A percentile compares a stretch with the other conserved stretches of the same genome.
Conservation (phyloP, 2,797 vertebrate genomes). For the Sphenodon punctatus region DNA sequence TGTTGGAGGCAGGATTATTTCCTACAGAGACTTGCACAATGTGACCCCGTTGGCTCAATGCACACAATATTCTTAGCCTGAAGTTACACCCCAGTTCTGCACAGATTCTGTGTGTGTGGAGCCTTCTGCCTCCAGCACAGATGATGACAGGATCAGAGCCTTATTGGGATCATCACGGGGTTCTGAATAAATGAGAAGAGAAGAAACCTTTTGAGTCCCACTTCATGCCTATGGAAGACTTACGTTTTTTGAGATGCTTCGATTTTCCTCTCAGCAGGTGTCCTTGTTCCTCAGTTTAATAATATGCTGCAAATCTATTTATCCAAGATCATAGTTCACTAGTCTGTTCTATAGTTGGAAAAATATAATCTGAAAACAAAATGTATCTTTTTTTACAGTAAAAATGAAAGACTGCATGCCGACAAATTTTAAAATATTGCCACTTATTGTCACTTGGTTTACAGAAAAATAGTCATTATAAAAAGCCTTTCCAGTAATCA, state of each 20-base stretch:
- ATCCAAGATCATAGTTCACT: slow-evolving; percentile 37
- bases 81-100: no score
- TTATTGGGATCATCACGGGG: no score
- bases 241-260: slow-evolving; percentile 27
- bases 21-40: no score
- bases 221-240: slow-evolving; percentile 29
- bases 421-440: slow-evolving; percentile 69
- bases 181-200: not conserved
- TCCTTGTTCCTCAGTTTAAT: slow-evolving; percentile 61
- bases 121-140: no score
- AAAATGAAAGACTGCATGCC: slow-evolving; percentile 58
- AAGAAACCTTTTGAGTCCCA: slow-evolving; percentile 41
- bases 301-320: slow-evolving; percentile 61
- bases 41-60: no score
- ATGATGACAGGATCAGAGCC: no score
- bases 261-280: slow-evolving; percentile 58
- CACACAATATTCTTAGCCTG: no score
- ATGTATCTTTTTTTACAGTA: slow-evolving; percentile 58
- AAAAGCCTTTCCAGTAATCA: slow-evolving; percentile 60
- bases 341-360: slow-evolving; percentile 57
- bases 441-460: slow-evolving; percentile 62
- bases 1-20: no score
- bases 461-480: slow-evolving; percentile 49
- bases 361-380: slow-evolving; percentile 56
- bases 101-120: no score